These are phyloP conservation scores for Pungitius pungitius DNA, from an alignment of 2,113 vertebrate genomes.

Conservation along the genomic window DNA sequence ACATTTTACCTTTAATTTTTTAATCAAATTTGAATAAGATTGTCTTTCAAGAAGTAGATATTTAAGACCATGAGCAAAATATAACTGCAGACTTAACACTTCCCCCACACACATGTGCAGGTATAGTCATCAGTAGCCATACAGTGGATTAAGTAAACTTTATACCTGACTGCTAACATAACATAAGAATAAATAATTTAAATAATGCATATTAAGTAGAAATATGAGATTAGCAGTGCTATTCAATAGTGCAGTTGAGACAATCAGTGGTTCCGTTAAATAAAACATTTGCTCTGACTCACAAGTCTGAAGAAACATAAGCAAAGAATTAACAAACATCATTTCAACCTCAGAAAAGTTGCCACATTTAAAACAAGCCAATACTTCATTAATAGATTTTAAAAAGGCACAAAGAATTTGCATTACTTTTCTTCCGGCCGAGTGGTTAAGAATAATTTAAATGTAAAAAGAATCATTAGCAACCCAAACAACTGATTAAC, in stretches of 20 bases:
- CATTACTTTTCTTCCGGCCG: not conserved
- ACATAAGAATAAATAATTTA: conserved; percentile 6
- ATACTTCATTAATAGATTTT: conserved; percentile 7
- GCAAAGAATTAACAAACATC: not conserved
- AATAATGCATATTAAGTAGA: conserved; percentile 8
- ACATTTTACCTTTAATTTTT: not conserved
- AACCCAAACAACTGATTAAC: conserved; percentile 7
- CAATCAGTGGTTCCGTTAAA: not conserved
- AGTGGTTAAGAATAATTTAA: not conserved
- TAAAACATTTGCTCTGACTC: conserved; percentile 33
- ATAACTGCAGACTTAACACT: not conserved
- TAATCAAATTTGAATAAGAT: not conserved
- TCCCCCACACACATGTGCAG: not conserved
- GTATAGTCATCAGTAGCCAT: not conserved
- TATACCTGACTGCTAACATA: not conserved
- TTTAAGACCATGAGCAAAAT: not conserved
- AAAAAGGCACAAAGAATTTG: conserved; percentile 1
- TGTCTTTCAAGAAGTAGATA: too few relatives aligned
- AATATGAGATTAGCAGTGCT: conserved; percentile 10
- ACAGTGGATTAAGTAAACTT: not conserved
- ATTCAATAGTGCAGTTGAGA: not conserved
- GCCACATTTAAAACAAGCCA: conserved; percentile 14
- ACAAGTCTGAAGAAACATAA: conserved; percentile 18
- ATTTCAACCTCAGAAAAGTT: not conserved
- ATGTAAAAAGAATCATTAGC: not conserved